These are phyloP conservation scores for Ispidina picta DNA, from an alignment of 2,797 vertebrate genomes.

Conservation along the genomic window DNA sequence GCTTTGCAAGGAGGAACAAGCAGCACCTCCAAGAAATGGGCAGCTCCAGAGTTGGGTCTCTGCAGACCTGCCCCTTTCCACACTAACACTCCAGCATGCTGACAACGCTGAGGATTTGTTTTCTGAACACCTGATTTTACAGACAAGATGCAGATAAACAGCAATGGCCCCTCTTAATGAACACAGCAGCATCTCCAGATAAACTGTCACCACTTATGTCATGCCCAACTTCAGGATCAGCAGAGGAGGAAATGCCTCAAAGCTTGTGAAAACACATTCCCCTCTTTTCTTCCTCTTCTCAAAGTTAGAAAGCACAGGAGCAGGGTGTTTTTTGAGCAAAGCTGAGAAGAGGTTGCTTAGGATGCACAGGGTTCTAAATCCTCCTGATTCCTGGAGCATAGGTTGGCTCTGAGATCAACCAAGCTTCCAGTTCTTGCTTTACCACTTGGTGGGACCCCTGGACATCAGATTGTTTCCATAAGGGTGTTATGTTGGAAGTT, in stretches of 20 bases:
- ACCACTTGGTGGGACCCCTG: background rate
- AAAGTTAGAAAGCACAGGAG: background rate
- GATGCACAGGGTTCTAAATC: background rate
- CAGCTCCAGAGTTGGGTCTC: background rate
- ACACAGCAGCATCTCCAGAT: slow-evolving; percentile 72
- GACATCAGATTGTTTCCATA: rapidly evolving
- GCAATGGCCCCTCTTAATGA: slow-evolving; percentile 73
- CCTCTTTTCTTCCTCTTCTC: background rate
- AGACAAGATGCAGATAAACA: slow-evolving; percentile 78
- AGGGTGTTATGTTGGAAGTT: background rate
- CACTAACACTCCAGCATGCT: slow-evolving; percentile 42
- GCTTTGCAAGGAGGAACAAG: background rate
- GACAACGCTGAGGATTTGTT: slow-evolving; percentile 58
- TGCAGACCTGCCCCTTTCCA: background rate
- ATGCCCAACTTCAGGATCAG: background rate
- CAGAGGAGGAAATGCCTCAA: slow-evolving; percentile 2
- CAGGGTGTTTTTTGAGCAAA: background rate
- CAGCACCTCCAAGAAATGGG: background rate
- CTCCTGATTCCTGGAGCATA: background rate
- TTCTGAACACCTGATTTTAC: slow-evolving; percentile 68
- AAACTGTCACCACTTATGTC: slow-evolving; percentile 78
- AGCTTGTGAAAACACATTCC: background rate
- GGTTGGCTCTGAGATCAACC: background rate
- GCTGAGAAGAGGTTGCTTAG: background rate
- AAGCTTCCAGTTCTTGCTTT: background rate